Percentiles rank a stretch among this genome's conserved stretches.
phyloP scores from a whole-genome alignment of 2,888 invertebrate species.

The Cantharis rustica region DNA sequence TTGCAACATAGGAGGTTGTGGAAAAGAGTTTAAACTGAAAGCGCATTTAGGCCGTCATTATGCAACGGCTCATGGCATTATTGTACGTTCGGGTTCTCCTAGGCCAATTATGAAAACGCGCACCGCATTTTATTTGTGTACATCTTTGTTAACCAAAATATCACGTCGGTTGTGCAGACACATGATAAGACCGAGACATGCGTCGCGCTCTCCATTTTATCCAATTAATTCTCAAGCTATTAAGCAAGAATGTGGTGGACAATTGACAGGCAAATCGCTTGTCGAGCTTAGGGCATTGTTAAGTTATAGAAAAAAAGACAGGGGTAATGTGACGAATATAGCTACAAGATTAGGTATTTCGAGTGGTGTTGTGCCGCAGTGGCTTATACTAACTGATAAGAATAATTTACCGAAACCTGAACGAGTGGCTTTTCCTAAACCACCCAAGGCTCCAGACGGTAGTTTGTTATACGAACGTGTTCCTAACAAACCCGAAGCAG shows the following conservation, averaged over 20 bases:
- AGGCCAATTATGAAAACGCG: conserved; percentile 97
- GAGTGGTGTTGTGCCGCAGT: conserved; percentile 63
- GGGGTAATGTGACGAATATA: conserved; percentile 72
- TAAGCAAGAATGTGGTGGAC: conserved; percentile 81
- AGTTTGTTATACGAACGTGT: conserved; percentile 86
- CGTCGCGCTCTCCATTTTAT: conserved; percentile 85
- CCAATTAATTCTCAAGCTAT: conserved; percentile 78
- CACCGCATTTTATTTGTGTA: conserved; percentile 93
- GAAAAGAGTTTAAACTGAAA: conserved; percentile 95
- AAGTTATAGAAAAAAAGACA: conserved; percentile 61
- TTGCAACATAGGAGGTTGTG: conserved; percentile 90
- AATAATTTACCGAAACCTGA: conserved; percentile 80
- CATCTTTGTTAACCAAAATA: conserved; percentile 87
- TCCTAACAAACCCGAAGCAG: conserved; percentile 76
- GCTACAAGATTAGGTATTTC: conserved; percentile 73
- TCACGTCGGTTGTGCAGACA: conserved; percentile 86
- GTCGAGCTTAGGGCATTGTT: conserved; percentile 63
- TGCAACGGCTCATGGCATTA: conserved; percentile 86
- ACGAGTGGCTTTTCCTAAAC: conserved; percentile 85
- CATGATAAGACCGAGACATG: conserved; percentile 81
- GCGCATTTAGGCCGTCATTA: conserved; percentile 93
- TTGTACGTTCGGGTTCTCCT: conserved; percentile 76
- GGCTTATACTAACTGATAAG: conserved; percentile 75
- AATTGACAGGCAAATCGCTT: conserved; percentile 63
- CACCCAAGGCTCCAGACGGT: conserved; percentile 88